Evolutionary conservation across 2,888 invertebrate genomes (phyloP).

Genomic region (Harmothoe impar): DNA sequence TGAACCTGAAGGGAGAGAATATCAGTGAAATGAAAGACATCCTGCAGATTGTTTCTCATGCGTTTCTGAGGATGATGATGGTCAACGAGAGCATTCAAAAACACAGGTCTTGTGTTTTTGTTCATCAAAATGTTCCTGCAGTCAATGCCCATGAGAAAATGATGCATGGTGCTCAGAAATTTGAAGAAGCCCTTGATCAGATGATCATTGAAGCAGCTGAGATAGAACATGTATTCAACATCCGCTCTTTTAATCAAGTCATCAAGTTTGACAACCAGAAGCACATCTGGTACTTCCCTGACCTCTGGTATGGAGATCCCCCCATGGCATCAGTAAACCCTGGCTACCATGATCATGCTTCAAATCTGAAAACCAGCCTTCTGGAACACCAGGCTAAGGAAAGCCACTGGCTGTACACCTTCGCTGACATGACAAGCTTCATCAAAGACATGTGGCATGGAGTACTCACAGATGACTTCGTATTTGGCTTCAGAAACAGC

Average conservation of each 20-base stretch:
- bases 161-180: constrained; percentile 10
- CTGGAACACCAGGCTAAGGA: neutral
- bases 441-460: constrained; percentile 60
- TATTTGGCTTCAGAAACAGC: constrained; percentile 60
- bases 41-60: too few species aligned
- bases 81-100: too few species aligned
- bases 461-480: constrained; percentile 62
- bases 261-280: constrained; percentile 50
- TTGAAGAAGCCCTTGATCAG: constrained; percentile 51
- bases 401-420: neutral
- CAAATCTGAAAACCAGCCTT: neutral
- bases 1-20: too few species aligned
- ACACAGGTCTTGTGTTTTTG: too few species aligned
- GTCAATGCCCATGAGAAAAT: too few species aligned
- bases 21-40: too few species aligned
- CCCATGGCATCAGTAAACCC: constrained; percentile 65
- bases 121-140: too few species aligned
- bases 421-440: neutral
- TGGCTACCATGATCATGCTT: constrained; percentile 53
- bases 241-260: constrained; percentile 43
- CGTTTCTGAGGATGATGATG: too few species aligned
- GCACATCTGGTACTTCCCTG: constrained; percentile 60
- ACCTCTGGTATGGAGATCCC: constrained; percentile 65
- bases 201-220: constrained; percentile 56
- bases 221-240: neutral